Percentiles rank a stretch among this genome's conserved stretches.
phyloP scores from a whole-genome alignment of 1,140 invertebrate genomes.

The Drosophila repleta region DNA sequence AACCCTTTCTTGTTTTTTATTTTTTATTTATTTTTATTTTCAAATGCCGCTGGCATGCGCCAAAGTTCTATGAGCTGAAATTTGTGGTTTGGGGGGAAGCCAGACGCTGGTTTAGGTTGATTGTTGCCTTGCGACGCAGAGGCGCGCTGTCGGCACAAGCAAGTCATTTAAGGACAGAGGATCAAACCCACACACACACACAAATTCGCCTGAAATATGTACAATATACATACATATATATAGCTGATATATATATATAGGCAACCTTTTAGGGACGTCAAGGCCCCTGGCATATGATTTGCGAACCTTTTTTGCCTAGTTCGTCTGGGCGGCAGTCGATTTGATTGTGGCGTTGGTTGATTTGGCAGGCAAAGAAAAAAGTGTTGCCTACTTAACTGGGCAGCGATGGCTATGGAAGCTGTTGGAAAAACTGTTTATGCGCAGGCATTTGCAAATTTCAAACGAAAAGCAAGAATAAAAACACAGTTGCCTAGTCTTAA shows the following conservation, averaged over 20 bases:
- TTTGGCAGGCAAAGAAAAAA: slow-evolving; percentile 33
- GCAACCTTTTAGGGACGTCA: slow-evolving; percentile 43
- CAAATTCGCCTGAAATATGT: slow-evolving; percentile 4
- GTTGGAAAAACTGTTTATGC: not conserved
- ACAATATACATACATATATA: slow-evolving; percentile 7
- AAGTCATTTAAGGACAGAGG: slow-evolving; percentile 63
- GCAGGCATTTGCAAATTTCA: slow-evolving; percentile 1
- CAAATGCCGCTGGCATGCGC: slow-evolving; percentile 61
- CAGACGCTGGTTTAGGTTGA: slow-evolving; percentile 39
- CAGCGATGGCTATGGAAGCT: not conserved
- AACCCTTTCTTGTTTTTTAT: slow-evolving; percentile 1
- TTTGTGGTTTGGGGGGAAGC: not conserved
- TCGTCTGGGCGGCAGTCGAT: slow-evolving; percentile 31
- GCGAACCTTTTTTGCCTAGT: slow-evolving; percentile 33
- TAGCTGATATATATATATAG: not conserved
- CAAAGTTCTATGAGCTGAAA: slow-evolving; percentile 61
- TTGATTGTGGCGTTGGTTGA: slow-evolving; percentile 52
- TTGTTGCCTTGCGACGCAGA: slow-evolving; percentile 54
- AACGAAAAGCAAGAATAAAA: slow-evolving; percentile 12
- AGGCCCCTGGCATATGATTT: slow-evolving; percentile 30
- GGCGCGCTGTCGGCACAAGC: slow-evolving; percentile 35
- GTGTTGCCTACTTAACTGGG: slow-evolving; percentile 62
- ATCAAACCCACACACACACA: slow-evolving; percentile 38
- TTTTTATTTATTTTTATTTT: slow-evolving; percentile 34
- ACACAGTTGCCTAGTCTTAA: slow-evolving; percentile 26